Conservation (phyloP, 35 echinoderm and acorn worm genomes). For the Stichopus chloronotus region DNA sequence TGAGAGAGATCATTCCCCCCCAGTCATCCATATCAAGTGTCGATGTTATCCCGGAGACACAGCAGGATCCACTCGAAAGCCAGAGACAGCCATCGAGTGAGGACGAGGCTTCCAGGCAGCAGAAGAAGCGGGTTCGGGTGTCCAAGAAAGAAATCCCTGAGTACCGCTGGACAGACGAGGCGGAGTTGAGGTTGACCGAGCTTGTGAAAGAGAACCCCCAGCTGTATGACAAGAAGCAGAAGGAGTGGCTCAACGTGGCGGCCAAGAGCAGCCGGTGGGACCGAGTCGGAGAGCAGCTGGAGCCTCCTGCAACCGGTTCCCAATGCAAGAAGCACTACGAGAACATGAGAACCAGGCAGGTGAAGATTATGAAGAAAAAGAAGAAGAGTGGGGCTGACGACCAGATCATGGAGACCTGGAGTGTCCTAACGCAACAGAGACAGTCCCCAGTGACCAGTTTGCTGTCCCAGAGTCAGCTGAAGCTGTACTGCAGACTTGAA, state of each 20-base stretch:
- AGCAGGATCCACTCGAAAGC: no score
- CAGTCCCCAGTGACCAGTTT: slow-evolving; percentile 51
- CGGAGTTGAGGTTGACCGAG: slow-evolving; percentile 17
- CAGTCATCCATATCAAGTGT: no score
- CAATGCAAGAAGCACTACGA: slow-evolving; percentile 74
- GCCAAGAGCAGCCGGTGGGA: slow-evolving; percentile 56
- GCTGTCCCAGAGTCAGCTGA: slow-evolving; percentile 40
- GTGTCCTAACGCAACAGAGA: slow-evolving; percentile 54
- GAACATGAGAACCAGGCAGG: slow-evolving; percentile 69
- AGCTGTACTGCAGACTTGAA: no score
- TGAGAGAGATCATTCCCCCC: no score
- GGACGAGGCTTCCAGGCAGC: slow-evolving; percentile 47
- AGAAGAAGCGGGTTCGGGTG: slow-evolving; percentile 55
- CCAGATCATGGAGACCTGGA: slow-evolving; percentile 66
- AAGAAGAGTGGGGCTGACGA: slow-evolving; percentile 58
- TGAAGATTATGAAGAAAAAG: slow-evolving; percentile 69
- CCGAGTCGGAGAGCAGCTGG: slow-evolving; percentile 58
- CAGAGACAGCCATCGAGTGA: no score
- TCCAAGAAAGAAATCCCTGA: no score
- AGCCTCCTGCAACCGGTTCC: slow-evolving; percentile 71
- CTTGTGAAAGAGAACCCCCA: slow-evolving; percentile 47
- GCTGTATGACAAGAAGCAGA: slow-evolving; percentile 62
- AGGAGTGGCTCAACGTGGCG: slow-evolving; percentile 52
- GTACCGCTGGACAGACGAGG: slow-evolving; percentile 64
- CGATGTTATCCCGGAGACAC: no score